A percentile compares a stretch with the other conserved stretches of the same genome.
Conservation (phyloP, 2,797 vertebrate genomes). For the Chelon auratus region DNA sequence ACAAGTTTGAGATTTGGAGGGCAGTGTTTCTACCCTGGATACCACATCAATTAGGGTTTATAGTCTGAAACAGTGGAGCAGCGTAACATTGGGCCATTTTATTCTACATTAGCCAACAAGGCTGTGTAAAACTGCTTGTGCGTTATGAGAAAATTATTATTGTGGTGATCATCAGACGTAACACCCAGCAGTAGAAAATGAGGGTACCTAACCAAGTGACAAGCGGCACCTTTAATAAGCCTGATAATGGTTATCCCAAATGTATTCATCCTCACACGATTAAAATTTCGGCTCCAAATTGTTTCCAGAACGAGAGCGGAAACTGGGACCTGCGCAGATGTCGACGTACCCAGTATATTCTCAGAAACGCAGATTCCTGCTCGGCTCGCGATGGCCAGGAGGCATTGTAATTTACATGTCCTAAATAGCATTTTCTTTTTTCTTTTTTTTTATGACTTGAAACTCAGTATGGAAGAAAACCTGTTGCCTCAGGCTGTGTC, state of each 20-base stretch:
- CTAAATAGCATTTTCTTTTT: slow-evolving; percentile 25
- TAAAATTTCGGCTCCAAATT: slow-evolving; percentile 26
- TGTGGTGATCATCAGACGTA: slow-evolving; percentile 25
- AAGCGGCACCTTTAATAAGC: slow-evolving; percentile 37
- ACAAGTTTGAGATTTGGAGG: background rate
- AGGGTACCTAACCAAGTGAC: slow-evolving; percentile 2
- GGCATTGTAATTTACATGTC: slow-evolving; percentile 38
- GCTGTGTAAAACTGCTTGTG: slow-evolving; percentile 5
- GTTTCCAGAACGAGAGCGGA: slow-evolving; percentile 33
- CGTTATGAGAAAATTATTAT: slow-evolving; percentile 19
- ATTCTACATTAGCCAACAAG: slow-evolving; percentile 1
- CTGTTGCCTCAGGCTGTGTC: slow-evolving; percentile 40
- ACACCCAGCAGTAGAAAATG: slow-evolving; percentile 9
- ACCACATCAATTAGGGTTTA: slow-evolving; percentile 3
- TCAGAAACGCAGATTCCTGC: slow-evolving; percentile 22
- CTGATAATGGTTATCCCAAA: slow-evolving; percentile 17
- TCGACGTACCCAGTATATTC: slow-evolving; percentile 24
- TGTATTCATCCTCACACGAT: slow-evolving; percentile 27
- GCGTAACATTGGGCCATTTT: slow-evolving; percentile 4
- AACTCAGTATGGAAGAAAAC: slow-evolving; percentile 30
- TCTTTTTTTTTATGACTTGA: slow-evolving; percentile 42
- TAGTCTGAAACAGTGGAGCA: background rate
- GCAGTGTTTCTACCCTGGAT: background rate
- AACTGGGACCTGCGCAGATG: slow-evolving; percentile 7
- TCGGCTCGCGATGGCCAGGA: slow-evolving; percentile 24